These are phyloP conservation scores for Agelastica alni DNA, from an alignment of 2,888 invertebrate species.

Conservation along the genomic window DNA sequence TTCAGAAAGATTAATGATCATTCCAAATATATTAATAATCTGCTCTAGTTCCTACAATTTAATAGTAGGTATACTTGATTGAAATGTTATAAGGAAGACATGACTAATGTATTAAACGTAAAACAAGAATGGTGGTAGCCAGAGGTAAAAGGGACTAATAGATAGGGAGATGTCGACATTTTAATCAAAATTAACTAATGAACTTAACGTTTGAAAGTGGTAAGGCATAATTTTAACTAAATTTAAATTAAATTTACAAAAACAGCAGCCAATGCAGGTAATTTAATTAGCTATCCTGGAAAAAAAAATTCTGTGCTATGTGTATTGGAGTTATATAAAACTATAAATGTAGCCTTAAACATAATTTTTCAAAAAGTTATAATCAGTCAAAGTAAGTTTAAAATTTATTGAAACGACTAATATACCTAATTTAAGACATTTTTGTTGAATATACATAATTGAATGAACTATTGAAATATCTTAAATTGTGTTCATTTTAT, in stretches of 20 bases:
- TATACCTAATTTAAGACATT: no score
- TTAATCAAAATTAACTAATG: constrained; percentile 26
- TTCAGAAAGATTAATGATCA: constrained; percentile 23
- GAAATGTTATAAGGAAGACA: constrained; percentile 14
- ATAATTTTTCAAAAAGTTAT: no score
- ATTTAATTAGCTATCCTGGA: no score
- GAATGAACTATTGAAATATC: no score
- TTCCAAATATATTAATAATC: constrained; percentile 23
- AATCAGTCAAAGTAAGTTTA: no score
- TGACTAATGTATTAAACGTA: constrained; percentile 20
- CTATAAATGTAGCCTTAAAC: no score
- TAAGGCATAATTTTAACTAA: constrained; percentile 12
- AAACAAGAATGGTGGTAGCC: constrained; percentile 14
- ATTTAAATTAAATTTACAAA: constrained; percentile 16
- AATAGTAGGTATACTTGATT: constrained; percentile 15
- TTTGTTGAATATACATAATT: no score
- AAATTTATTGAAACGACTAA: no score
- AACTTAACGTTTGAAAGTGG: constrained; percentile 8
- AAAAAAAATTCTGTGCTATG: no score
- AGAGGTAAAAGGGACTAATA: constrained; percentile 15
- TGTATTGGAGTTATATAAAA: no score
- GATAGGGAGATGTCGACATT: constrained; percentile 23
- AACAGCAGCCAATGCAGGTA: no score
- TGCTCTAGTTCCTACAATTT: constrained; percentile 16
- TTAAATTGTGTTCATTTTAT: no score